Evolutionary conservation across 2,888 invertebrate genomes (phyloP).

Genomic region (Synanthedon formicaeformis): DNA sequence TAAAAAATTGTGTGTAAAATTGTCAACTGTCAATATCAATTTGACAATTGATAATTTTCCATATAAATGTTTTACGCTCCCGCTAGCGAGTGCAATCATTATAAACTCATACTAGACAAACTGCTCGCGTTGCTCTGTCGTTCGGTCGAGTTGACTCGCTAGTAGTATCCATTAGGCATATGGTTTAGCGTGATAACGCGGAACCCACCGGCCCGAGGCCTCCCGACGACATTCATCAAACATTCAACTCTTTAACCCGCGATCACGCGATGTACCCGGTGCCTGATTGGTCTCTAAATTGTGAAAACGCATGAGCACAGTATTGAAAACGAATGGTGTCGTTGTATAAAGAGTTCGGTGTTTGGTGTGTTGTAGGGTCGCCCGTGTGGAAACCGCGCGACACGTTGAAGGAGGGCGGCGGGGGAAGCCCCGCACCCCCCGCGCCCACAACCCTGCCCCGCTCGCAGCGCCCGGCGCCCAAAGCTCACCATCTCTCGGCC

Average conservation of each 20-base stretch:
- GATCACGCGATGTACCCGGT: conserved; percentile 7
- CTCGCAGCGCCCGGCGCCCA: conserved; percentile 58
- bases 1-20: no score
- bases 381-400: conserved; percentile 99
- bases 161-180: no score
- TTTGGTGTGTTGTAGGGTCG: conserved; percentile 87
- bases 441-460: conserved; percentile 59
- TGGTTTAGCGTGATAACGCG: no score
- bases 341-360: conserved; percentile 65
- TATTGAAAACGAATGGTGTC: not conserved
- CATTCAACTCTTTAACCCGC: conserved; percentile 69
- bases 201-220: conserved; percentile 11
- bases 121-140: no score
- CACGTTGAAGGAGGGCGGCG: conserved; percentile 73
- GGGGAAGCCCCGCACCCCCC: conserved; percentile 23
- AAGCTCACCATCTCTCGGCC: conserved; percentile 58
- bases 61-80: no score
- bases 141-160: no score
- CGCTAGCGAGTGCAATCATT: no score
- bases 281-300: not conserved
- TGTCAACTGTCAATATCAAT: no score
- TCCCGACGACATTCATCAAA: conserved; percentile 67
- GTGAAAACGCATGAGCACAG: not conserved
- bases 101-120: no score
- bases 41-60: no score